Evolutionary conservation across 2,797 vertebrate species (phyloP).

Genomic region (Setipinna tenuifilis): DNA sequence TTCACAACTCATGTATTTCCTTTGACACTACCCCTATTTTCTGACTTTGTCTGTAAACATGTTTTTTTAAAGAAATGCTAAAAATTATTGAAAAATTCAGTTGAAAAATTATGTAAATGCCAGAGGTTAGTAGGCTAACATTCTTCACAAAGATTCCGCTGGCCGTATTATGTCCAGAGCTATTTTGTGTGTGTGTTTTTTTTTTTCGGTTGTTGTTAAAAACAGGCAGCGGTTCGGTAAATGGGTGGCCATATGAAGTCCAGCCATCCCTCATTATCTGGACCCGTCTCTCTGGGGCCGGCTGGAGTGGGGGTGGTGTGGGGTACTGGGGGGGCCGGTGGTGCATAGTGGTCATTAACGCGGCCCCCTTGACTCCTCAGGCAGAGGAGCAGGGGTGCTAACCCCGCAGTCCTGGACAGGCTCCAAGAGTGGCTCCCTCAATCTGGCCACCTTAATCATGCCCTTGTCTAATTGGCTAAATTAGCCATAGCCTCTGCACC

Average conservation of each 20-base stretch:
- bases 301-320: constrained; percentile 59
- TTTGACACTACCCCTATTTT: background rate
- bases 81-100: background rate
- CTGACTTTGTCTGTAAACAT: background rate
- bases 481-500: constrained; percentile 71
- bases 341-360: constrained; percentile 67
- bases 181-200: background rate
- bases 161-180: background rate
- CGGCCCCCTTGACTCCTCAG: constrained; percentile 58
- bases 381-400: constrained; percentile 70
- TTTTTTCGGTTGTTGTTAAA: background rate
- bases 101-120: background rate
- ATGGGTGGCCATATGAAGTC: constrained; percentile 18
- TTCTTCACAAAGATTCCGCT: background rate
- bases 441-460: constrained; percentile 79
- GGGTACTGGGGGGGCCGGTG: background rate
- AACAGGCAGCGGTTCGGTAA: background rate
- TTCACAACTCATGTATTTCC: background rate
- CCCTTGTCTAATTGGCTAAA: constrained; percentile 80
- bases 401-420: constrained; percentile 74
- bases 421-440: constrained; percentile 75
- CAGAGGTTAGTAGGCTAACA: background rate
- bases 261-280: constrained; percentile 15
- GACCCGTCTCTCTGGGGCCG: constrained; percentile 57
- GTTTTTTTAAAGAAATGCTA: background rate